phyloP scores from a whole-genome alignment of 37 sponge, comb jelly and placozoan genomes.

The Ephydatia muelleri region DNA sequence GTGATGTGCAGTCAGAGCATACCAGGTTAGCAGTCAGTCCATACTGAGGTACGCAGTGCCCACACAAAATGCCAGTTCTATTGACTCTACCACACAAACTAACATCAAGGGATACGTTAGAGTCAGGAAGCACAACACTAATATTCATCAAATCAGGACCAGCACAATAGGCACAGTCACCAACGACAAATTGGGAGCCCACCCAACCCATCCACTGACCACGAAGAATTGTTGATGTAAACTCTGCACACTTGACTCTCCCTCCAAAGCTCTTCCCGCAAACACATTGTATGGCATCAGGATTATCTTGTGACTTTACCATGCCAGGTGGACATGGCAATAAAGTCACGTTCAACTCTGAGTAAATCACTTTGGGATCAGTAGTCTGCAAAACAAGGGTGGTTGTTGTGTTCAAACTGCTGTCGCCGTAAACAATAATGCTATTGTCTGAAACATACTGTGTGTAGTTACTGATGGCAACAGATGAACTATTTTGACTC shows the following conservation, averaged over 20 bases:
- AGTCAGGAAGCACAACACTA: not conserved
- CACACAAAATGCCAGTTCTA: slow-evolving; percentile 55
- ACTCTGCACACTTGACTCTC: slow-evolving; percentile 4
- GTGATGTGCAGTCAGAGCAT: slow-evolving; percentile 28
- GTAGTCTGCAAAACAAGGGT: slow-evolving; percentile 26
- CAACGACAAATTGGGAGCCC: not conserved
- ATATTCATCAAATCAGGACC: not conserved
- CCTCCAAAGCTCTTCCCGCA: slow-evolving; percentile 25
- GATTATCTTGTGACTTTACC: not conserved
- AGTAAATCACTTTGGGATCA: slow-evolving; percentile 44
- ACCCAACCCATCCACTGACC: slow-evolving; percentile 11
- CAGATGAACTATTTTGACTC: not conserved
- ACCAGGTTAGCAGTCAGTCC: slow-evolving; percentile 24
- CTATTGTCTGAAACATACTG: slow-evolving; percentile 37
- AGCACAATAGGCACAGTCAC: slow-evolving; percentile 13
- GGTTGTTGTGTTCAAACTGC: not conserved
- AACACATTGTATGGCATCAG: not conserved
- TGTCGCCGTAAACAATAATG: slow-evolving; percentile 24
- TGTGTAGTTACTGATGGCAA: slow-evolving; percentile 6
- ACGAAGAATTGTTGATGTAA: not conserved
- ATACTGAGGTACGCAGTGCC: slow-evolving; percentile 30
- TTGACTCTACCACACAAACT: slow-evolving; percentile 32
- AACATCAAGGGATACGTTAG: not conserved
- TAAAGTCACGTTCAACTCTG: slow-evolving; percentile 33
- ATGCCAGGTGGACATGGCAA: slow-evolving; percentile 64